Evolutionary conservation across 2,797 vertebrate species (phyloP).

Genomic region (Sebastes vulpes): DNA sequence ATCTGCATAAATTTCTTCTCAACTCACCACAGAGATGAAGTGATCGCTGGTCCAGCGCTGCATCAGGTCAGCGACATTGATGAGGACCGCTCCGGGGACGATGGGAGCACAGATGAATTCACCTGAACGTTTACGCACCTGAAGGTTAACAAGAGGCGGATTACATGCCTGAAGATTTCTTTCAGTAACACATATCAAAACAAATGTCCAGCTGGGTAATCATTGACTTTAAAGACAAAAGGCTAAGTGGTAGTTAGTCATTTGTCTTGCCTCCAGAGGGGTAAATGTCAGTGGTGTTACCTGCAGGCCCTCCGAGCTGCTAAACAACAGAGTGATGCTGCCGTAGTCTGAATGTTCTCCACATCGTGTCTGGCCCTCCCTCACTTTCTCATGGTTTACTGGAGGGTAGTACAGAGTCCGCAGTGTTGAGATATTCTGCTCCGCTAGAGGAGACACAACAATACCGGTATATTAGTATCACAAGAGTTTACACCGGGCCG

Average conservation of each 20-base stretch:
- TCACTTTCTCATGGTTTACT: conserved; percentile 46
- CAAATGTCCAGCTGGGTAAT: neutral
- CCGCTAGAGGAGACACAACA: conserved; percentile 49
- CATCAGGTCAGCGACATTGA: conserved; percentile 87
- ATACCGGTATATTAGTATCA: neutral
- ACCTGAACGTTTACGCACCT: conserved; percentile 76
- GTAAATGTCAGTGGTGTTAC: conserved; percentile 38
- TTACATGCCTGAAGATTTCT: neutral
- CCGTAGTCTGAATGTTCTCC: conserved; percentile 87
- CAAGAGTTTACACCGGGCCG: neutral
- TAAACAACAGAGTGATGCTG: conserved; percentile 84
- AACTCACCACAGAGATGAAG: conserved; percentile 81
- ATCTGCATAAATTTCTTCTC: neutral
- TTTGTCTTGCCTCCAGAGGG: neutral
- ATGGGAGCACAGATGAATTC: conserved; percentile 71
- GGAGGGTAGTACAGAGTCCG: conserved; percentile 83
- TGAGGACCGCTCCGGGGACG: conserved; percentile 76
- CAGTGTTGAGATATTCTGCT: conserved; percentile 71
- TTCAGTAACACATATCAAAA: neutral
- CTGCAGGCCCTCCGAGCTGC: conserved; percentile 80
- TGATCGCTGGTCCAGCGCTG: conserved; percentile 86
- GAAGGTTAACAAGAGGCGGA: neutral
- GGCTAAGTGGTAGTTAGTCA: neutral
- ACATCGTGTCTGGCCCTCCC: conserved; percentile 82
- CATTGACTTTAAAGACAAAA: neutral